These are phyloP conservation scores for Limonius californicus DNA, from an alignment of 1,140 invertebrate species.

Conservation along the genomic window DNA sequence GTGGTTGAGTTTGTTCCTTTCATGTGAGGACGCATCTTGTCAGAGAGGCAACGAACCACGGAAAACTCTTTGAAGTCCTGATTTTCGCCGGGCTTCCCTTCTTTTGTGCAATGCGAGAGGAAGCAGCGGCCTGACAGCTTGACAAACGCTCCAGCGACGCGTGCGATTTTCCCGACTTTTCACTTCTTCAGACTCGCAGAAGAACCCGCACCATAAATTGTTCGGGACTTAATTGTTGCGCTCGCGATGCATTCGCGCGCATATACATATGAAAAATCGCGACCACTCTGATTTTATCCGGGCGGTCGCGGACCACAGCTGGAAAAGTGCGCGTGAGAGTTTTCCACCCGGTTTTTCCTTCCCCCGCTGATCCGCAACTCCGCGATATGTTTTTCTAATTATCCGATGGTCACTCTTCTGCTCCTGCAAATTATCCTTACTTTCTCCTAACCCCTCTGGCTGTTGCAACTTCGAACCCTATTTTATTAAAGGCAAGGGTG, in stretches of 20 bases:
- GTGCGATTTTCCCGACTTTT: not conserved
- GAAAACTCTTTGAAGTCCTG: slow-evolving; percentile 22
- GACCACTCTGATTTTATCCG: slow-evolving; percentile 27
- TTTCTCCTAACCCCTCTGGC: no score
- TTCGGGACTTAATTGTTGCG: not conserved
- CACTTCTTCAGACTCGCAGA: not conserved
- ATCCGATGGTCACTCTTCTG: not conserved
- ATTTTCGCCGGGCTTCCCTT: slow-evolving; percentile 3
- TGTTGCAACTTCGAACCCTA: not conserved
- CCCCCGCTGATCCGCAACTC: slow-evolving; percentile 31
- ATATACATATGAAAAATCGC: slow-evolving; percentile 40
- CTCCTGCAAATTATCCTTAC: no score
- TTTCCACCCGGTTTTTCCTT: slow-evolving; percentile 31
- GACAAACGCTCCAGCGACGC: slow-evolving; percentile 2
- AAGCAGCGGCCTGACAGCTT: slow-evolving; percentile 3
- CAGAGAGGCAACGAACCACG: slow-evolving; percentile 28
- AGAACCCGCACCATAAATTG: not conserved
- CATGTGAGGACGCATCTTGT: slow-evolving; percentile 12
- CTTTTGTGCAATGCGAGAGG: slow-evolving; percentile 8
- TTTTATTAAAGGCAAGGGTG: not conserved
- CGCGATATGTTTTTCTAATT: slow-evolving; percentile 37
- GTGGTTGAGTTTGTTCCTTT: slow-evolving; percentile 10
- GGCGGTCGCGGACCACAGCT: slow-evolving; percentile 43
- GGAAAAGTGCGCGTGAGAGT: slow-evolving; percentile 45
- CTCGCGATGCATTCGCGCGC: not conserved